Evolutionary conservation across 2,113 vertebrate genomes (phyloP).

Genomic region (Hucho hucho): DNA sequence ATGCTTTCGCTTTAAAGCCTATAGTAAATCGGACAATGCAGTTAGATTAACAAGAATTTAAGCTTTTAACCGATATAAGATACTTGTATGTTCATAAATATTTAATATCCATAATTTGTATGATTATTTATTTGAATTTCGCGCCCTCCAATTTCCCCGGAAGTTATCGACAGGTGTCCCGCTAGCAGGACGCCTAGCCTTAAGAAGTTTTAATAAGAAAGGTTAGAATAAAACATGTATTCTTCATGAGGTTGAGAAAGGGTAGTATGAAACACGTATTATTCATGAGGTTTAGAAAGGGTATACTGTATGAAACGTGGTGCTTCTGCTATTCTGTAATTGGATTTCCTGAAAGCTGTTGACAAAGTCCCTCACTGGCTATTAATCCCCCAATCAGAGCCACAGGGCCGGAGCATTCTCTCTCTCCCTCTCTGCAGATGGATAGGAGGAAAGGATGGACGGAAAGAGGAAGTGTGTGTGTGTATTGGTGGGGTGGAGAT

Average conservation of each 20-base stretch:
- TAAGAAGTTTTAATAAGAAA: too few relatives aligned
- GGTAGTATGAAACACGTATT: conserved; percentile 67
- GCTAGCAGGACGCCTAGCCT: too few relatives aligned
- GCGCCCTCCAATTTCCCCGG: too few relatives aligned
- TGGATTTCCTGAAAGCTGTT: conserved; percentile 80
- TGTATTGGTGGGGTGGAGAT: conserved; percentile 8
- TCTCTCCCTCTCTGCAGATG: conserved; percentile 35
- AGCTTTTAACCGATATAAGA: too few relatives aligned
- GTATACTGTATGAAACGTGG: conserved; percentile 67
- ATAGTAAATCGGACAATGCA: too few relatives aligned
- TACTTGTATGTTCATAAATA: too few relatives aligned
- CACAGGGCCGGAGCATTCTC: conserved; percentile 55
- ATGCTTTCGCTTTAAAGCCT: too few relatives aligned
- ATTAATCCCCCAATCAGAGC: conserved; percentile 77
- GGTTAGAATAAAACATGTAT: conserved; percentile 65
- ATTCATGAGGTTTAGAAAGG: conserved; percentile 62
- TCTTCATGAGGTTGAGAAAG: conserved; percentile 41
- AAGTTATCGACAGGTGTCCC: too few relatives aligned
- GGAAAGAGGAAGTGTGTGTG: conserved; percentile 14
- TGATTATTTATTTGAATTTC: too few relatives aligned
- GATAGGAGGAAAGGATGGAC: conserved; percentile 32
- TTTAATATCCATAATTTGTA: too few relatives aligned
- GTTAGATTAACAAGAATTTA: too few relatives aligned
- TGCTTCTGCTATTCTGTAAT: conserved; percentile 79
- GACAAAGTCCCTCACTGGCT: conserved; percentile 76